Conservation (phyloP, 1,140 invertebrate genomes). For the Ganaspis sp. region DNA sequence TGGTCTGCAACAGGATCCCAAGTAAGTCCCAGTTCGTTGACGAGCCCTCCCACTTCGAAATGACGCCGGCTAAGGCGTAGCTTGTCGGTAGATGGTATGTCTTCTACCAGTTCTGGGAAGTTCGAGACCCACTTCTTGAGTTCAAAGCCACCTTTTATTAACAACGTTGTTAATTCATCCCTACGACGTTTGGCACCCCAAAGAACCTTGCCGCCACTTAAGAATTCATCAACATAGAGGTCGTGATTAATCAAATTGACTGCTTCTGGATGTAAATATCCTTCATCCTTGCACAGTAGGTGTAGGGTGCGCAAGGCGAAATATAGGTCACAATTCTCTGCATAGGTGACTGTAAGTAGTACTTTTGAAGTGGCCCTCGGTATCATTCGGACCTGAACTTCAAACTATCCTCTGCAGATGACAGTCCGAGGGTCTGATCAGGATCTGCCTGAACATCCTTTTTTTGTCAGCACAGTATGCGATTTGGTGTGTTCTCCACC, state of each 20-base stretch:
- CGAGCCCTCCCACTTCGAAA: no score
- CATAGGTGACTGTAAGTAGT: slow-evolving; percentile 42
- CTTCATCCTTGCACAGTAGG: slow-evolving; percentile 39
- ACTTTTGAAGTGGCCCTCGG: not conserved
- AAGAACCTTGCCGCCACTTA: no score
- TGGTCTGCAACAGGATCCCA: not conserved
- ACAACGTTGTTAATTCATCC: no score
- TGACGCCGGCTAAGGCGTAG: no score
- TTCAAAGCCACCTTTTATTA: no score
- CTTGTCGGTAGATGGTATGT: no score
- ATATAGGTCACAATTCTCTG: slow-evolving; percentile 40
- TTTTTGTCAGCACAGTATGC: not conserved
- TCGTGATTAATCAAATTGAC: no score
- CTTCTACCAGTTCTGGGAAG: no score
- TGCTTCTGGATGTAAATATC: slow-evolving; percentile 53
- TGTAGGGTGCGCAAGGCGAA: slow-evolving; percentile 21
- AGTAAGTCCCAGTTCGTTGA: not conserved
- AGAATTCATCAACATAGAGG: no score
- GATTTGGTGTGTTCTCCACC: not conserved
- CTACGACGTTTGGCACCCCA: no score
- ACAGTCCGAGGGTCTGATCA: not conserved
- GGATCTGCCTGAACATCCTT: not conserved
- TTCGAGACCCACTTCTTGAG: no score
- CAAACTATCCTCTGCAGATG: not conserved
- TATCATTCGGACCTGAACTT: slow-evolving; percentile 14